Base-by-base conservation (phyloP, 2,888 invertebrate species). In the Leptinotarsa peninsularis region DNA sequence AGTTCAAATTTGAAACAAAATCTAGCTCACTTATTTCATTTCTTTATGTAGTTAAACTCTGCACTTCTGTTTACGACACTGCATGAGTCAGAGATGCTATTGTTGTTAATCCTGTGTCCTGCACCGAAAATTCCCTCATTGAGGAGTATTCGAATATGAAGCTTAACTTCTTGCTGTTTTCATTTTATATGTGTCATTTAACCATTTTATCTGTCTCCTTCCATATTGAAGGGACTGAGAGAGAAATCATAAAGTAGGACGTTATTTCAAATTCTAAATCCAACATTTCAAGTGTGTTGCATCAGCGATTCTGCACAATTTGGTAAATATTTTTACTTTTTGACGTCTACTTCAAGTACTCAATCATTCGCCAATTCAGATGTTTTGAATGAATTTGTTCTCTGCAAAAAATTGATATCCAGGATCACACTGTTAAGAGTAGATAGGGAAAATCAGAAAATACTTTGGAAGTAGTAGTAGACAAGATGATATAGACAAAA, bases 91-190 rank as follows among this genome's bases (percentile, higher is more conserved):
- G 17, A 33, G 86, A 86, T 86, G 86, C 85, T 83, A 84, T 84
- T 84, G 85, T 86, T 85, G 84, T 84, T 86, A 86, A 86, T 86
- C 86, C 86, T 86, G 82, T 86, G 86, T 86, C 86, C 86, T 75
- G 74, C 71, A 75, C 84, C 84, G 83, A 84, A 84, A 85, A 84
- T 83, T 85, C 84, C 81, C 79, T 81, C 67, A 81, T 81, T 81
- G 84, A 84, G 84, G 84, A 85, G 84, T 84, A 84, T 85, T 84
- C 85, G 84, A 84, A 85, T 84, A 84, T 85, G 84, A 83, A 82
- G 85, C 84, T 85, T 85, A 85, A 85, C 83, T 84, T 84, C 83
- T 77, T 71, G 52, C 70, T 82, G 82, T 84, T 81, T 82, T 80
- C 23, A 54, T 27, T 82, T 80, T 82, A 83, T 83, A 83, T 83